Evolutionary conservation across 2,797 vertebrate genomes (phyloP).

Genomic region (Zenarchopterus dispar): DNA sequence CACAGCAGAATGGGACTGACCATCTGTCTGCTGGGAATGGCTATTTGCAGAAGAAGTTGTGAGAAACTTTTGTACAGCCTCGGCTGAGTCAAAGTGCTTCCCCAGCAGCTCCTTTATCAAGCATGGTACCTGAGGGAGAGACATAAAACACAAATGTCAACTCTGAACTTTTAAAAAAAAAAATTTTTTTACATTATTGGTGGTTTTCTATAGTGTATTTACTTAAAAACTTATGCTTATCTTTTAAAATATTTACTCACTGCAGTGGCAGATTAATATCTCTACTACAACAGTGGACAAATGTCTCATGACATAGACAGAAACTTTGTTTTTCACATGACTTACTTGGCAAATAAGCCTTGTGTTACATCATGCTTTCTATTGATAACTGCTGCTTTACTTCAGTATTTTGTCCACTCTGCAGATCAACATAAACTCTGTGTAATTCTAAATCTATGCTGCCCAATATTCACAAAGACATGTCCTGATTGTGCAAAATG

Average conservation of each 20-base stretch:
- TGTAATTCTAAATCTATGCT: no score
- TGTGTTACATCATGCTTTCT: no score
- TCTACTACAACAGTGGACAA: background rate
- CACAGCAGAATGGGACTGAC: slow-evolving; percentile 35
- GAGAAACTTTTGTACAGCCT: slow-evolving; percentile 59
- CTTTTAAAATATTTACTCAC: no score
- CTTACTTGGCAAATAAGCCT: no score
- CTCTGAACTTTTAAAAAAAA: background rate
- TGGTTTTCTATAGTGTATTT: no score
- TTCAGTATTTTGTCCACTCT: no score
- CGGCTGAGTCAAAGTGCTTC: slow-evolving; percentile 75
- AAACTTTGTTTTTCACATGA: no score
- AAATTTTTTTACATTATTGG: no score
- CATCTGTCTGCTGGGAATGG: slow-evolving; percentile 35
- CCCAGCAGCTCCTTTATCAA: slow-evolving; percentile 78
- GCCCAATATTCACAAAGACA: no score
- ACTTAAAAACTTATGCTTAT: no score
- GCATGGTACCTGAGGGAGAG: slow-evolving; percentile 69
- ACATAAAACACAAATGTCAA: slow-evolving; percentile 32
- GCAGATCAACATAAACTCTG: no score
- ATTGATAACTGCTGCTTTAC: background rate
- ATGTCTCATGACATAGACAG: background rate
- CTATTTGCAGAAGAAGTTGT: slow-evolving; percentile 23
- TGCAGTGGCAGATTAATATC: background rate
- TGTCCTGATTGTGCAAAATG: no score